Evolutionary conservation across 2,113 vertebrate species (phyloP), one percentile per base, ranked within the genome.

Genomic region (Arvicanthis niloticus): DNA sequence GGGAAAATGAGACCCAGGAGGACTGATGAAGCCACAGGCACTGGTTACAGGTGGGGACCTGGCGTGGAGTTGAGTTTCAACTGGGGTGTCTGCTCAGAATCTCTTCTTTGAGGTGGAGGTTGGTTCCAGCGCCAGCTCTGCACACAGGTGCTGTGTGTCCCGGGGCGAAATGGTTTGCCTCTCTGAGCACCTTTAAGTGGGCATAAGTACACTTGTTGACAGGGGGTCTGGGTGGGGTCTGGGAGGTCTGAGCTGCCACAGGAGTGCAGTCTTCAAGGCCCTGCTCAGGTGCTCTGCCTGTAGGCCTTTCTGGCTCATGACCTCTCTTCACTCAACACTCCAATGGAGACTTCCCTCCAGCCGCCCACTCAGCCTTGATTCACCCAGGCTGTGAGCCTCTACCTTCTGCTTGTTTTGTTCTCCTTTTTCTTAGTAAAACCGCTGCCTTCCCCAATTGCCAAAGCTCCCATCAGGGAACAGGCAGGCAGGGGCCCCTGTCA

Each of bases 381-480:
- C 96, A 92, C 81, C 9, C 93, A 1, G 24, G 89, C 82, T 82
- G 31, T 3, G 65, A 88, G 78, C n/a, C 3, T 73, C 82, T 80
- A 81, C 91, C 87, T 85, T 90, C 72, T 51, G 95, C 65, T 40
- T 51, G 15, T 77, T 86, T 88, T 97, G 95, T 97, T 98, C 96
- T 97, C 92, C 91, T 95, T 97, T 86, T 98, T 97, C 96, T 87
- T 72, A 82, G 97, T 94, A 97, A 97, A 96, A 92, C 91, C 88
- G 3, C 92, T 53, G 95, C 29, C 81, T 88, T 73, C 72, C 88
- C 72, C 11, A 94, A 96, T 97, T 97, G 96, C 97, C 88, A 96
- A 90, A 97, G 96, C 76, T 40, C 78, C 48, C 85, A 37, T 65
- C 24, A 22, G 86, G 78, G 93, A 72, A 72, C 78, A 22, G 94